Conservation (phyloP, 2,113 vertebrate species). For the Ochotona curzoniae region DNA sequence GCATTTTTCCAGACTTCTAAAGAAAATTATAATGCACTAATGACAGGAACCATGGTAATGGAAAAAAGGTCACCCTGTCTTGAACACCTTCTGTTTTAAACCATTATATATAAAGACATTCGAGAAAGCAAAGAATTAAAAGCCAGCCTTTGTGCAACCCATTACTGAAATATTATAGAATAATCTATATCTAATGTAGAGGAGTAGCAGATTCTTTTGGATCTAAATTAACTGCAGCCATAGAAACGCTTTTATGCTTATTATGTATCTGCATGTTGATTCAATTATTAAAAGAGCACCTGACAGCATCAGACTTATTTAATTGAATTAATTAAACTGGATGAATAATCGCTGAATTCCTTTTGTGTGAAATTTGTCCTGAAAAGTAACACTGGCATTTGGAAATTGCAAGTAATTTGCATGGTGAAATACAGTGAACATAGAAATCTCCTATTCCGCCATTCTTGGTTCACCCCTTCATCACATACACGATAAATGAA, state of each 20-base stretch:
- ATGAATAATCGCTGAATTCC: slow-evolving; percentile 90
- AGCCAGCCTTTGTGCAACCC: slow-evolving; percentile 91
- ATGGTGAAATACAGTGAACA: slow-evolving; percentile 85
- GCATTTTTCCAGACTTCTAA: slow-evolving; percentile 91
- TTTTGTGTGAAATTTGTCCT: slow-evolving; percentile 89
- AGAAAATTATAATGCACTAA: slow-evolving; percentile 94
- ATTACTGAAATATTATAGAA: slow-evolving; percentile 93
- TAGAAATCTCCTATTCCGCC: slow-evolving; percentile 81
- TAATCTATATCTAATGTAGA: slow-evolving; percentile 92
- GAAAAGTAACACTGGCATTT: slow-evolving; percentile 90
- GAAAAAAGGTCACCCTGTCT: slow-evolving; percentile 93
- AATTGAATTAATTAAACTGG: slow-evolving; percentile 96
- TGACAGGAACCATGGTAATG: slow-evolving; percentile 93
- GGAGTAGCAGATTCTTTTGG: slow-evolving; percentile 91
- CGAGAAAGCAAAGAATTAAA: slow-evolving; percentile 93
- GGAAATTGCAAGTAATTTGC: slow-evolving; percentile 89
- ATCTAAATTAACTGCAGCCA: slow-evolving; percentile 93
- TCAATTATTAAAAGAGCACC: slow-evolving; percentile 96
- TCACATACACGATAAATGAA: slow-evolving; percentile 83
- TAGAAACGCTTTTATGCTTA: slow-evolving; percentile 93
- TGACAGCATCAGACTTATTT: slow-evolving; percentile 93
- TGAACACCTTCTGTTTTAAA: slow-evolving; percentile 92
- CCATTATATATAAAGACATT: slow-evolving; percentile 92
- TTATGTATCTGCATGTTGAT: slow-evolving; percentile 94
- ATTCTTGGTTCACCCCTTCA: slow-evolving; percentile 75